These are phyloP conservation scores for Arothron firmamentum DNA, from an alignment of 2,113 vertebrate genomes.

Conservation along the genomic window DNA sequence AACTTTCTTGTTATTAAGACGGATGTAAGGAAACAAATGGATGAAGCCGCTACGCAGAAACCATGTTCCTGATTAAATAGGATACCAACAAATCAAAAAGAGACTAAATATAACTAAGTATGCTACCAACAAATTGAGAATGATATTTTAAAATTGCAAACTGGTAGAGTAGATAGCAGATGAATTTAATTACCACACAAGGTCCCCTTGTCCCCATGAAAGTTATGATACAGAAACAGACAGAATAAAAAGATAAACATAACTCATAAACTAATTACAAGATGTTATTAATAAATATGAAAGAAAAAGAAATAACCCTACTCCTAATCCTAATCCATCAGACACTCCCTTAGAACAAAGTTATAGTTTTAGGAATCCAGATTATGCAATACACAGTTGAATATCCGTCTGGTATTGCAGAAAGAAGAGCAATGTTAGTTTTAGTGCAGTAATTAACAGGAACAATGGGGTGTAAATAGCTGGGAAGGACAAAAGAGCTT, in stretches of 20 bases:
- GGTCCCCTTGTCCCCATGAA: too few relatives aligned
- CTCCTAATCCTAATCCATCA: too few relatives aligned
- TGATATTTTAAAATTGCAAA: not conserved
- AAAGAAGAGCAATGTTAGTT: conserved; percentile 4
- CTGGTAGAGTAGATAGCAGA: too few relatives aligned
- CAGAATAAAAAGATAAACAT: not conserved
- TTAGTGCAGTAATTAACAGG: conserved; percentile 50
- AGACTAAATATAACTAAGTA: not conserved
- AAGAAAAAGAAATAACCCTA: too few relatives aligned
- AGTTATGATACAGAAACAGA: too few relatives aligned
- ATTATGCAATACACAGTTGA: not conserved
- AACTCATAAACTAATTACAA: too few relatives aligned
- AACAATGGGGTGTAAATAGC: conserved; percentile 34
- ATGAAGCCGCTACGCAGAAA: not conserved
- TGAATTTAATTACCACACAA: too few relatives aligned
- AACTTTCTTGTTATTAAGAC: not conserved
- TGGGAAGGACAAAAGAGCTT: conserved; percentile 39
- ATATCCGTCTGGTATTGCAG: not conserved
- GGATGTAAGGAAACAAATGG: too few relatives aligned
- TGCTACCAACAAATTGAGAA: not conserved
- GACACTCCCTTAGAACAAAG: too few relatives aligned
- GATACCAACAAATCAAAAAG: not conserved
- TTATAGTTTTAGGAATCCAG: too few relatives aligned
- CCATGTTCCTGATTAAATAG: not conserved
- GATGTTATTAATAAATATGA: too few relatives aligned